Conservation (phyloP, 2,888 invertebrate genomes). For the Erpobdella octoculata region DNA sequence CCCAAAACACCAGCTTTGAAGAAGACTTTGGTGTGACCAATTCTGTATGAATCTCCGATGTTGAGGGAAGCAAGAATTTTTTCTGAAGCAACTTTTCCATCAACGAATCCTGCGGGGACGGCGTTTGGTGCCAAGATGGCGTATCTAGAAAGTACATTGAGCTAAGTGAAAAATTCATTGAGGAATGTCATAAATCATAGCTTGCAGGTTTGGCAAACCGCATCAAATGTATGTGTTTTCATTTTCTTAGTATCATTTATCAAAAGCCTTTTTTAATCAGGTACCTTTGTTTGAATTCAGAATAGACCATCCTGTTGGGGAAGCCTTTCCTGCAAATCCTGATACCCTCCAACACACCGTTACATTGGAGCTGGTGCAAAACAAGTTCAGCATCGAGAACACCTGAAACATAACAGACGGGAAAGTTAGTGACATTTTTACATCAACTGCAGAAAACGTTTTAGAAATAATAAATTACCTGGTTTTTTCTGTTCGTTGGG, state of each 20-base stretch:
- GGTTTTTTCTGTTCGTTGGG: conserved; percentile 66
- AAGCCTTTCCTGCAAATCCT: conserved; percentile 99
- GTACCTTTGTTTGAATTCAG: conserved; percentile 98
- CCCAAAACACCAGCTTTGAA: conserved; percentile 99
- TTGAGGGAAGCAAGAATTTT: conserved; percentile 56
- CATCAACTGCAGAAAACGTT: background rate
- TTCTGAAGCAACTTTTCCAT: conserved; percentile 63
- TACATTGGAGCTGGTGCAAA: conserved; percentile 99
- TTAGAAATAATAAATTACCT: conserved; percentile 31
- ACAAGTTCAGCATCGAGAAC: conserved; percentile 95
- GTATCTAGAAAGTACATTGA: conserved; percentile 26
- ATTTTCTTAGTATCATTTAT: background rate
- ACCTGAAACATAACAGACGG: conserved; percentile 57
- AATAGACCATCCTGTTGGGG: conserved; percentile 99
- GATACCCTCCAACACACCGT: conserved; percentile 99
- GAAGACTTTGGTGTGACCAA: conserved; percentile 99
- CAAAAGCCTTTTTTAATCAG: too few relatives aligned
- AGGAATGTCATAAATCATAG: background rate
- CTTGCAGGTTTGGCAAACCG: background rate
- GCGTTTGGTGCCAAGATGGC: conserved; percentile 95
- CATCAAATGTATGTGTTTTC: background rate
- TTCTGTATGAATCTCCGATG: conserved; percentile 89
- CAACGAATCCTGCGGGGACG: conserved; percentile 55
- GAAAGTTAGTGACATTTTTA: background rate
- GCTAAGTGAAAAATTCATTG: background rate